Evolutionary conservation across 2,888 invertebrate genomes (phyloP).

Genomic region (Leptinotarsa peninsularis): DNA sequence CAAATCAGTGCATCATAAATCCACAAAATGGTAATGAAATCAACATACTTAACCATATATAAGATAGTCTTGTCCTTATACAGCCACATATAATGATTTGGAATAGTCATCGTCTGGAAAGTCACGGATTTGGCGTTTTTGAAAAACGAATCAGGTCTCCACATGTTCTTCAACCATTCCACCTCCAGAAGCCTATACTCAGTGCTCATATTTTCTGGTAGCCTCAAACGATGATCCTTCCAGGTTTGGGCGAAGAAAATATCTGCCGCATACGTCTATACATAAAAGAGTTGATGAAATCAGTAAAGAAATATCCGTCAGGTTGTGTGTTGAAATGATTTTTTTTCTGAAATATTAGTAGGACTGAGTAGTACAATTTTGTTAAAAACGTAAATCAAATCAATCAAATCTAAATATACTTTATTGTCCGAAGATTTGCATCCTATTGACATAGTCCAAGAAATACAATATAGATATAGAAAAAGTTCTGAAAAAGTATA

Average conservation of each 20-base stretch:
- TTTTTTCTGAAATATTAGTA: not conserved
- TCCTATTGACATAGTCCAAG: no score
- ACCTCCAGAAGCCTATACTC: conserved; percentile 89
- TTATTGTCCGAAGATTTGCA: no score
- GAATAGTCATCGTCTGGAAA: conserved; percentile 94
- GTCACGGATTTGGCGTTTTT: conserved; percentile 94
- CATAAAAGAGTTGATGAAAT: conserved; percentile 20
- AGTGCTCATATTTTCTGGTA: conserved; percentile 93
- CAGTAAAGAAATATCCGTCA: not conserved
- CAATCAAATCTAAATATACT: no score
- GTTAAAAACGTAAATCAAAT: no score
- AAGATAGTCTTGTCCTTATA: conserved; percentile 88
- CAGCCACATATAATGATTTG: conserved; percentile 93
- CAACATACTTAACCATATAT: conserved; percentile 85
- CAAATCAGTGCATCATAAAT: no score
- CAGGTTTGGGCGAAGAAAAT: conserved; percentile 95
- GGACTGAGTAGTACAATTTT: no score
- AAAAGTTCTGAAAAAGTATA: no score
- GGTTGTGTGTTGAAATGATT: no score
- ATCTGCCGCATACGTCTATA: conserved; percentile 88
- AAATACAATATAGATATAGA: no score
- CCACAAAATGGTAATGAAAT: not conserved
- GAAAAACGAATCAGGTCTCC: conserved; percentile 94
- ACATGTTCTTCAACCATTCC: conserved; percentile 92
- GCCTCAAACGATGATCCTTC: conserved; percentile 87